Evolutionary conservation across 2,113 vertebrate genomes (phyloP).

Genomic region (Caloenas nicobarica): DNA sequence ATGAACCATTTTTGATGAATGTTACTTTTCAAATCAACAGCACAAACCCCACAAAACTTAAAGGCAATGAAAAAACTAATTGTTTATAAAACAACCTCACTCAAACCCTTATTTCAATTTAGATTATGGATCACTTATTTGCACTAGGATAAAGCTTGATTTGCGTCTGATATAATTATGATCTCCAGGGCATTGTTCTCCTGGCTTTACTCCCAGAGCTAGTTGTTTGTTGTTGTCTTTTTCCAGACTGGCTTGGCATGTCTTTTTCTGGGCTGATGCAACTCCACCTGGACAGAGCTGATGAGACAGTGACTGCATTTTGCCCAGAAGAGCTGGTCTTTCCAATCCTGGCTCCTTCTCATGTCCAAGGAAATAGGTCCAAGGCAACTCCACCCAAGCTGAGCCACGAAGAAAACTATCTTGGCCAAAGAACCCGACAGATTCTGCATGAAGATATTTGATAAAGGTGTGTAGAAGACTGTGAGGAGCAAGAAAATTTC

Average conservation of each 20-base stretch:
- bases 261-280: conserved; percentile 5
- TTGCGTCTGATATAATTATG: not conserved
- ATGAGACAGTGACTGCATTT: conserved; percentile 5
- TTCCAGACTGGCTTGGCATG: not conserved
- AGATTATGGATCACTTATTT: not conserved
- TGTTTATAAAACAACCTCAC: not conserved
- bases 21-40: not conserved
- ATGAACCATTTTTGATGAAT: not conserved
- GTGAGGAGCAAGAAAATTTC: not conserved
- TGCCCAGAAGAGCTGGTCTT: not conserved
- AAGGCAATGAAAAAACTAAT: not conserved
- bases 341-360: not conserved
- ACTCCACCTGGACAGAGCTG: conserved; percentile 9
- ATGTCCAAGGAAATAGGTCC: not conserved
- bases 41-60: not conserved
- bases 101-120: not conserved
- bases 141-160: not conserved
- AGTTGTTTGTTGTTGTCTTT: not conserved
- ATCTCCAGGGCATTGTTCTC: not conserved
- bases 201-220: not conserved
- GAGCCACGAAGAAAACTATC: not conserved
- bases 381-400: conserved; percentile 41
- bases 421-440: not conserved
- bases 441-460: not conserved
- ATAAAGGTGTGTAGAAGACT: not conserved